Evolutionary conservation across 2,113 vertebrate species (phyloP), one percentile per base, ranked within the genome.

Genomic region (Rhinolophus sinicus): DNA sequence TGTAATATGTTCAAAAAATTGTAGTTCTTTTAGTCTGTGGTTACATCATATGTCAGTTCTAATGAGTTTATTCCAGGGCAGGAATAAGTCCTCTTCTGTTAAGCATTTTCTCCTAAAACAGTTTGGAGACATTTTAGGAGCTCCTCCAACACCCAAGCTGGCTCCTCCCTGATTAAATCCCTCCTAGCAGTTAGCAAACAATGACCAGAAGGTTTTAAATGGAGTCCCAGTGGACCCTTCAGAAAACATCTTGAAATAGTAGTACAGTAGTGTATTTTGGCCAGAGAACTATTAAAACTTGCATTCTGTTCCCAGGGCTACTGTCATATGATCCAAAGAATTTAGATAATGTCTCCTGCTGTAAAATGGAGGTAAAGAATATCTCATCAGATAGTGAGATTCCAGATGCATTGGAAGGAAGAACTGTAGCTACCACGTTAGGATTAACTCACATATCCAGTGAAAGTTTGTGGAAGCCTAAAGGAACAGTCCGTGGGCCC

Each of bases 191-290:
- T 93, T 89, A 75, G 33, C 64, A 69, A 96, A 92, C 54, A 95
- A 30, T 89, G 50, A 67, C 69, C 85, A 91, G 33, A 92, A 90
- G 60, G n/a, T 90, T 93, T 97, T 96, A 52, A 82, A 77, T 92
- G 60, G 84, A 85, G 26, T 77, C 18, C 35, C 40, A 67, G 15
- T 60, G 64, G 50, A 38, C 44, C 44, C 73, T 90, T 92, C 73
- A 92, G 82, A 93, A 97, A 95, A 94, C 38, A 77, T 93, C 82
- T 87, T 95, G 85, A 97, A 96, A 90, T 52, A 86, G 28, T 83
- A 83, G 28, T 83, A 83, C 47, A 22, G 38, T 69, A 88, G 0
- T 96, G 80, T 93, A 38, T 52, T 94, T 96, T 95, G 70, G 30
- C 28, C 15, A 44, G 64, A 95, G 44, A 70, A 69, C 65, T 72